Evolutionary conservation across 2,797 vertebrate species (phyloP), one percentile per base, ranked within the genome.

Genomic region (Scolopax bukidnonensis): DNA sequence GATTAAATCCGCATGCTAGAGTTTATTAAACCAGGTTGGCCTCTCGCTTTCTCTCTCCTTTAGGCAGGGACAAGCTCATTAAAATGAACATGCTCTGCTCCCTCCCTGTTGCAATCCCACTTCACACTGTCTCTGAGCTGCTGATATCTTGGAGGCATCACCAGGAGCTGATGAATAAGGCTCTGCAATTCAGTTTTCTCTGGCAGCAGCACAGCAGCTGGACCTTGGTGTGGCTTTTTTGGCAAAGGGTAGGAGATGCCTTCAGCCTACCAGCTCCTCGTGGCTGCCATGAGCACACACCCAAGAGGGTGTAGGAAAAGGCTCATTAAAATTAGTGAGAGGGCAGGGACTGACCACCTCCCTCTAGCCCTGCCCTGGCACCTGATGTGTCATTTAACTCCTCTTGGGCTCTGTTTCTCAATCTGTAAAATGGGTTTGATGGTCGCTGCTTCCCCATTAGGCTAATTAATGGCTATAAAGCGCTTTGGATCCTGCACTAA

Each of bases 11-110:
- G 12, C 86, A 76, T 71, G 90, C 94, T 91, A 17, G 96, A 96
- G 96, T 97, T 97, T 97, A 98, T 97, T 97, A 98, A 98, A 97
- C 92, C 60, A 40, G 75, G 95, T 94, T 96, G 90, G 95, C 91
- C 95, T 97, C 91, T 97, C 61, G 59, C 92, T 97, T 97, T 94
- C 87, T 89, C 93, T 95, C 89, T 96, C 77, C 95, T 96, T 95
- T 93, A 95, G 95, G 95, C 94, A 96, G 92, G 95, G 95, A 96
- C 95, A 89, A 94, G 78, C 95, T 97, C 96, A 96, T 97, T 97
- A 97, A 95, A 97, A 87, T 93, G 92, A 97, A 94, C 84, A 79
- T 57, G n/a, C 69, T 91, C 69, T 47, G 53, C 89, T 92, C 93
- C 78, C 80, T 87, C 91, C 82, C 68, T 33, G 3, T 18, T 63